Base-by-base conservation (phyloP, 2,888 invertebrate genomes). In the Theretra japonica region DNA sequence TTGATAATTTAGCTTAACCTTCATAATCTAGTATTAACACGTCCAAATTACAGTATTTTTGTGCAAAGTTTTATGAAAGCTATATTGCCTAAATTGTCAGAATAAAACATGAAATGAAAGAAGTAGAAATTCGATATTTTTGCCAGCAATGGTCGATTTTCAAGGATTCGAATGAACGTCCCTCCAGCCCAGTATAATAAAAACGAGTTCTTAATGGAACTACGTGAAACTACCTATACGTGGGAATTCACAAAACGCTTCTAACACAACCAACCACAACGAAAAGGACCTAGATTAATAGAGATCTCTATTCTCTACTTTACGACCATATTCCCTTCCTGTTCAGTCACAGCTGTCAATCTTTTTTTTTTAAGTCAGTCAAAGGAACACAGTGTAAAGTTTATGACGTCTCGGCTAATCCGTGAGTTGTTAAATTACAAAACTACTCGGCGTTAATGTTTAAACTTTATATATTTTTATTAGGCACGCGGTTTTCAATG, bases 381-480 rank as follows among this genome's bases (percentile, higher is more conserved):
- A 74, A 74, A 71, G 74, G 70, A 65, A 72, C 69, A 70, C 69
- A 68, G 71, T 73, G 70, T 71, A 65, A 56, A 28, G 70, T 75
- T 74, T 74, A 76, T 73, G 69, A 28, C 75, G 73, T 75, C 75
- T 70, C 79, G 75, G 76, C 73, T 77, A 78, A 81, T 81, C 77
- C 78, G 50, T 74, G 73, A 75, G 71, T 73, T 75, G 75, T 81
- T 78, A 79, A 80, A 74, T 70, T 75, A 70, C 74, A 59, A 57
- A 74, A 74, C 48, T 73, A 65, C 68, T 70, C 73, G 19, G 75
- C 68, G 53, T 69, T 76, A 71, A 74, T 71, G 76, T 74, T 72
- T 17, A 72, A 75, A 69, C 75, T 79, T 77, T 76, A 79, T 78
- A 75, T 74, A 77, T 77, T 76, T 79, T 75, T 74, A 71, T 71